Evolutionary conservation across 2,888 invertebrate genomes (phyloP), one percentile per base, ranked within the genome.

Genomic region (Cerceris rybyensis): DNA sequence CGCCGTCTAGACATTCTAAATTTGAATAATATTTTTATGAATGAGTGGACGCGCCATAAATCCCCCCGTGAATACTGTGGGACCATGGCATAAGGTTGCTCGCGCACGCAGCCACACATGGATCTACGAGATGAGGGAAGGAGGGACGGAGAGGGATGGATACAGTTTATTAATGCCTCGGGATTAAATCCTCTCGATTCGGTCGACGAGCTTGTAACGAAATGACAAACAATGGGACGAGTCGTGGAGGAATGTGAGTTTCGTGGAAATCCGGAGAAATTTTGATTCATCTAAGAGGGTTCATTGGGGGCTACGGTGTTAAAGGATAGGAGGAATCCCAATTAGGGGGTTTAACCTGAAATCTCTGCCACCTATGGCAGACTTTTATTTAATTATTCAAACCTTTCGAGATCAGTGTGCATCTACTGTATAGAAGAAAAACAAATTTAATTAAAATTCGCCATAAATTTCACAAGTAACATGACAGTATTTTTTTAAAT

Each of bases 1-100:
- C 74, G 73, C 83, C 85, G 91, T 91, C 90, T 91, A 91, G 91
- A 91, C 90, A 87, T 90, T 91, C 89, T 90, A 91, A 92, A 92
- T 92, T 91, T 91, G 91, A 92, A 92, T 91, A 91, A 91, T 92
- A 92, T 91, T 92, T 91, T 92, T 91, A 91, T 91, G 92, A 92
- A 92, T 92, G 91, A 91, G 87, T 86, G 88, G 91, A 90, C 90
- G 88, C 83, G 88, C 86, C 90, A 91, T 91, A 91, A 91, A 91
- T 91, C 91, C 87, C 81, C 70, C 72, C 81, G 75, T 88, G 88
- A 89, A 90, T 90, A 84, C 88, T 85, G 83, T 78, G 84, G 86
- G 86, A 87, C 80, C 81, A 28, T 28, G 59, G 78, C 70, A 65
- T 73, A 75, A 78, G 75, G 73, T 64, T 75, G 68, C 64, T 54